Evolutionary conservation across 2,797 vertebrate genomes (phyloP).

Genomic region (Anguilla marmorata): DNA sequence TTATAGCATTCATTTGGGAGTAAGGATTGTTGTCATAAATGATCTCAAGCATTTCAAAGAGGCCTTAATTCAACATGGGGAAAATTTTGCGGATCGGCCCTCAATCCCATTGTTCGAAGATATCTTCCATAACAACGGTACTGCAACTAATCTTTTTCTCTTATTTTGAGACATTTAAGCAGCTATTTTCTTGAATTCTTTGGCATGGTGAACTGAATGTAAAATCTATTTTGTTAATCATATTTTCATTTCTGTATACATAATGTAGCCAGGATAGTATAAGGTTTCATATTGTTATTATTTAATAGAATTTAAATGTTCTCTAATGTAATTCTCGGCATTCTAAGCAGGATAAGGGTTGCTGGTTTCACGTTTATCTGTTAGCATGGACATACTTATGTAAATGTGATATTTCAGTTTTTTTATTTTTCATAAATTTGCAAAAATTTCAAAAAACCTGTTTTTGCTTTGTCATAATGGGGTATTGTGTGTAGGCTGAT

Average conservation of each 20-base stretch:
- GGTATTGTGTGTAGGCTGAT: no score
- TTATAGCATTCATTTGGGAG: slow-evolving; percentile 60
- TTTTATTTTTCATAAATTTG: no score
- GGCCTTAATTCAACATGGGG: slow-evolving; percentile 57
- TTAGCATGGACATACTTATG: no score
- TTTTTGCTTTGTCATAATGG: no score
- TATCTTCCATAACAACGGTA: not conserved
- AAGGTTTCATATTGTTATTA: not conserved
- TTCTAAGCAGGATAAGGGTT: no score
- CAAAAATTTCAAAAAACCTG: no score
- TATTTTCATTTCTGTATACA: not conserved
- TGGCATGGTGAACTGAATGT: not conserved
- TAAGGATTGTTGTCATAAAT: slow-evolving; percentile 55
- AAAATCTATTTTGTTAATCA: not conserved
- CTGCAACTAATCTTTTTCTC: not conserved
- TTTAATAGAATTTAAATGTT: no score
- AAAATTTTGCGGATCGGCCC: slow-evolving; percentile 42
- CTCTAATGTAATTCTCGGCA: no score
- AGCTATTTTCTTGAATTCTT: not conserved
- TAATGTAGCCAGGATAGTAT: not conserved
- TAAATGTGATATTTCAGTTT: no score
- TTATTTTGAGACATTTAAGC: not conserved
- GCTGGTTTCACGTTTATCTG: no score
- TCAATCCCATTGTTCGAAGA: not conserved
- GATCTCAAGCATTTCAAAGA: slow-evolving; percentile 60